Evolutionary conservation across 2,797 vertebrate species (phyloP).

Genomic region (Enoplosus armatus): DNA sequence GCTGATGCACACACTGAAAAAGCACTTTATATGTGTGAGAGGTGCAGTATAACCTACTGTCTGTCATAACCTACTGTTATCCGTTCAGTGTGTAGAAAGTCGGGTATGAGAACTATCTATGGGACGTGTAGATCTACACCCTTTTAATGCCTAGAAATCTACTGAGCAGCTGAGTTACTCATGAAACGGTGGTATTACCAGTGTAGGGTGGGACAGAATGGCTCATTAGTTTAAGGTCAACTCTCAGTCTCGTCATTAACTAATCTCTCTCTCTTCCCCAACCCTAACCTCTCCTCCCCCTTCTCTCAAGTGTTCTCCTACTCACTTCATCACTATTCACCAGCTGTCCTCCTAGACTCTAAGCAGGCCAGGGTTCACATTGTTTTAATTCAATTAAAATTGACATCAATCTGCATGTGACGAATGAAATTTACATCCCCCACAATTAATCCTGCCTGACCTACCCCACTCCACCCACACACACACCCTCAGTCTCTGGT

Average conservation of each 20-base stretch:
- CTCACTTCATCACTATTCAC: constrained; percentile 77
- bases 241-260: constrained; percentile 71
- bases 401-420: constrained; percentile 83
- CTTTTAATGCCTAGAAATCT: constrained; percentile 39
- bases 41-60: constrained; percentile 7
- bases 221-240: constrained; percentile 77
- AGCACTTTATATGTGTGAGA: constrained; percentile 8
- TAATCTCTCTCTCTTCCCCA: constrained; percentile 55
- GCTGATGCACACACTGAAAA: constrained; percentile 21
- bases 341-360: constrained; percentile 73
- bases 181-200: constrained; percentile 33
- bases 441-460: constrained; percentile 80
- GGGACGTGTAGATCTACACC: not conserved
- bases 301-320: constrained; percentile 46
- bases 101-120: not conserved
- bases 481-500: constrained; percentile 51
- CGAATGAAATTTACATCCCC: constrained; percentile 82
- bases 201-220: constrained; percentile 39
- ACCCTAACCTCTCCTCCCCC: constrained; percentile 40
- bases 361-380: constrained; percentile 76
- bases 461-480: constrained; percentile 61
- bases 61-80: constrained; percentile 18
- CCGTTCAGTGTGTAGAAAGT: not conserved
- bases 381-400: constrained; percentile 86
- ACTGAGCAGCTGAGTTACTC: constrained; percentile 44